phyloP scores from a whole-genome alignment of 2,113 vertebrate genomes.

The Sorex araneus region DNA sequence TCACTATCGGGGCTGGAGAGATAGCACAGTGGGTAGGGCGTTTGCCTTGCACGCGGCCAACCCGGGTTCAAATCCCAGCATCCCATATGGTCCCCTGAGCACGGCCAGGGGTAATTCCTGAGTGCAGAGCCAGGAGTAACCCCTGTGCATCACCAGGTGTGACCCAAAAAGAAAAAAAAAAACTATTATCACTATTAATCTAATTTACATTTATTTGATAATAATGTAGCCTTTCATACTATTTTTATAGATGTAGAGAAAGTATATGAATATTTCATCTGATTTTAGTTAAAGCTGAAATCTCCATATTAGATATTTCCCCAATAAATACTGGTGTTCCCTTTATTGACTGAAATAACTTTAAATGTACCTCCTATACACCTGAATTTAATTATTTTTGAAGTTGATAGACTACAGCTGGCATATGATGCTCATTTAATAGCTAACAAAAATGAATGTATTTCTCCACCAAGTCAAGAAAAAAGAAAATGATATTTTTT shows the following conservation, averaged over 20 bases:
- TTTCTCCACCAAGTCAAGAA: background rate
- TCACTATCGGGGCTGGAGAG: too few species aligned
- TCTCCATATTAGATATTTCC: background rate
- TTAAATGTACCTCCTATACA: background rate
- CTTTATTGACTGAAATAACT: background rate
- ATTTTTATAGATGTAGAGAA: background rate
- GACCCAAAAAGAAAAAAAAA: too few species aligned
- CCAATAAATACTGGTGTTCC: background rate
- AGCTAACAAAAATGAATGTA: background rate
- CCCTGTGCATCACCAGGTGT: too few species aligned
- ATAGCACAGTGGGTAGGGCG: too few species aligned
- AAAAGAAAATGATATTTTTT: background rate
- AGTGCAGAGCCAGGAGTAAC: too few species aligned
- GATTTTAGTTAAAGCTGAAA: background rate
- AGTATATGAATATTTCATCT: background rate
- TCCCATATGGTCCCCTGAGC: too few species aligned
- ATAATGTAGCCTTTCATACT: background rate
- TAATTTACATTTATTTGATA: background rate
- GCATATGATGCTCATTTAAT: fast-evolving
- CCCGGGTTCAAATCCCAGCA: too few species aligned
- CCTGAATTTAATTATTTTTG: background rate
- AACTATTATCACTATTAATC: background rate
- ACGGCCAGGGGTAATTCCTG: too few species aligned
- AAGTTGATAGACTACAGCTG: background rate
- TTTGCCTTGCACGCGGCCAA: too few species aligned